Evolutionary conservation across 2,113 vertebrate species (phyloP).

Genomic region (Prietella phreatophila): DNA sequence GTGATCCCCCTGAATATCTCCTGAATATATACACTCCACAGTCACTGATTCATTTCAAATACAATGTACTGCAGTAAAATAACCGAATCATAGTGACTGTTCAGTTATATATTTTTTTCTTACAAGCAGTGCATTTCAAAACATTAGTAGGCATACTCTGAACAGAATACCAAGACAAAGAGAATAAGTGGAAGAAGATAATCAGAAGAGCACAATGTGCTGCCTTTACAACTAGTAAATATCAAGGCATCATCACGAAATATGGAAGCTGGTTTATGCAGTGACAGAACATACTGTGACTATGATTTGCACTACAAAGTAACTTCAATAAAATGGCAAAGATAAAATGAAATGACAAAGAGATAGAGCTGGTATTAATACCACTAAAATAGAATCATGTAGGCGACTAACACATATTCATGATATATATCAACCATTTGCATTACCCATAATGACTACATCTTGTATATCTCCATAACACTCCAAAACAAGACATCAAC

Average conservation of each 20-base stretch:
- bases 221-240: background rate
- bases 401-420: conserved; percentile 31
- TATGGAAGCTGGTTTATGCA: conserved; percentile 5
- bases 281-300: conserved; percentile 36
- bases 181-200: background rate
- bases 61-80: background rate
- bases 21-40: background rate
- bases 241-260: conserved; percentile 9
- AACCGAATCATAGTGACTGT: background rate
- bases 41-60: background rate
- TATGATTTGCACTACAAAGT: conserved; percentile 23
- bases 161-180: background rate
- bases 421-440: conserved; percentile 47
- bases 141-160: background rate
- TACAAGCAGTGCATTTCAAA: background rate
- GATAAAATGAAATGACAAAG: conserved; percentile 22
- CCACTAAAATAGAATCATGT: conserved; percentile 27
- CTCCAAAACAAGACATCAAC: conserved; percentile 44
- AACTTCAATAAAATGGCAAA: conserved; percentile 17
- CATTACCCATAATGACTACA: conserved; percentile 26
- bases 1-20: background rate
- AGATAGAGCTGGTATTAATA: conserved; percentile 26
- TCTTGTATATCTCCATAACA: conserved; percentile 12
- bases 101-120: background rate
- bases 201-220: background rate